Conservation (phyloP, 2,888 invertebrate species). For the Tetropium fuscum region DNA sequence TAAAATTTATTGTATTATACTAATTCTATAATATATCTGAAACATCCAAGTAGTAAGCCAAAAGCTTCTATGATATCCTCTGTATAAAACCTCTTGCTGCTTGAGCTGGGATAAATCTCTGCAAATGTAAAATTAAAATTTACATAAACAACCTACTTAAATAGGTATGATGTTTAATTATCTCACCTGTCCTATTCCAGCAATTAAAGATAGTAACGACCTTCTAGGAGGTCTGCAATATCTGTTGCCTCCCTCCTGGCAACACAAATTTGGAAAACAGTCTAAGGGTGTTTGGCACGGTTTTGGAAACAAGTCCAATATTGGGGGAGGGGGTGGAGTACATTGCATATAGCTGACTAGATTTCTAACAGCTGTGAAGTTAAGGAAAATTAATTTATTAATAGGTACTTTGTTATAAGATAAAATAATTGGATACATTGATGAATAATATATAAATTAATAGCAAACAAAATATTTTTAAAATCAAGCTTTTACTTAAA, state of each 20-base stretch:
- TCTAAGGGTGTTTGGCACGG: conserved; percentile 78
- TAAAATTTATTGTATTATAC: no score
- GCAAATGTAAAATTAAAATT: conserved; percentile 36
- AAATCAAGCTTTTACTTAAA: no score
- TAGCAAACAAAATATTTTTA: no score
- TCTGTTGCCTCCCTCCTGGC: conserved; percentile 79
- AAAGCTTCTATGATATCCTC: no score
- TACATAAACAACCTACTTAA: no score
- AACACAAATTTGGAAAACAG: conserved; percentile 85
- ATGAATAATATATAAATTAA: not conserved
- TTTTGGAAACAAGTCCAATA: conserved; percentile 78
- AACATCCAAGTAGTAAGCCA: no score
- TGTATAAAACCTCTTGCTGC: conserved; percentile 54
- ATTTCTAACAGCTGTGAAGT: conserved; percentile 58
- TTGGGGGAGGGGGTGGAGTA: conserved; percentile 75
- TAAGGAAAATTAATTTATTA: not conserved
- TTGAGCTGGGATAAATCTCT: conserved; percentile 54
- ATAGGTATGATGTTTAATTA: no score
- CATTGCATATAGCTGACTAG: conserved; percentile 78
- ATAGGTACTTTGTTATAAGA: not conserved
- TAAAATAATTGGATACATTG: not conserved
- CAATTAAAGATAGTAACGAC: conserved; percentile 75
- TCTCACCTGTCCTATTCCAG: conserved; percentile 72
- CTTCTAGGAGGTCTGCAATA: conserved; percentile 81
- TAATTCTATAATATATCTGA: no score